Evolutionary conservation across 2,113 vertebrate genomes (phyloP).

Genomic region (Lethenteron camtschaticum): DNA sequence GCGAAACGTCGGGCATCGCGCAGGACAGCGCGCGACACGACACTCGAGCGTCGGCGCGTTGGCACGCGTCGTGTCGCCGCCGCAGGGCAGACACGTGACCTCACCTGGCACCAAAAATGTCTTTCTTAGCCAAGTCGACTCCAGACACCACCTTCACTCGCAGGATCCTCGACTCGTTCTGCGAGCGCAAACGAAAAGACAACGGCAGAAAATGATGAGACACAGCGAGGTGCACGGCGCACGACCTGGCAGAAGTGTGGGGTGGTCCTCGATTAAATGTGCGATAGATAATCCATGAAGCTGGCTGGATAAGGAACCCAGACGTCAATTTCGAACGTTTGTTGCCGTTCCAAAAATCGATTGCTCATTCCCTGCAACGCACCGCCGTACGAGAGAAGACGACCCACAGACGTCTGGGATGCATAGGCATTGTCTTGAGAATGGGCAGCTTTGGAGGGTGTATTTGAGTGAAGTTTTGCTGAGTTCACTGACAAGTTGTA

Average conservation of each 20-base stretch:
- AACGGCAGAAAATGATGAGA: background rate
- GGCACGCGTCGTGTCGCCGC: no score
- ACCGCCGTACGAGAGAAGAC: no score
- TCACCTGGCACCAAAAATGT: slow-evolving; percentile 84
- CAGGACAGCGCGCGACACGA: no score
- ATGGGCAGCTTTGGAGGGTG: no score
- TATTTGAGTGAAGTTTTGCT: no score
- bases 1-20: no score
- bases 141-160: slow-evolving; percentile 64
- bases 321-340: background rate
- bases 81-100: slow-evolving; percentile 9
- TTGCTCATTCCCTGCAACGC: background rate
- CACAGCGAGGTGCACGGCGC: no score
- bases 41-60: no score
- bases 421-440: no score
- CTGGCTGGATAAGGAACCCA: background rate
- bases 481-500: no score
- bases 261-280: background rate
- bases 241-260: background rate
- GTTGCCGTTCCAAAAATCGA: background rate
- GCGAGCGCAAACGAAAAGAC: slow-evolving; percentile 13
- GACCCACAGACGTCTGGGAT: no score
- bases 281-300: background rate
- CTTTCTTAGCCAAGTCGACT: slow-evolving; percentile 80
- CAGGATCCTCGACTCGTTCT: slow-evolving; percentile 48